Evolutionary conservation across 2,888 invertebrate species (phyloP).

Genomic region (Andrena haemorrhoa): DNA sequence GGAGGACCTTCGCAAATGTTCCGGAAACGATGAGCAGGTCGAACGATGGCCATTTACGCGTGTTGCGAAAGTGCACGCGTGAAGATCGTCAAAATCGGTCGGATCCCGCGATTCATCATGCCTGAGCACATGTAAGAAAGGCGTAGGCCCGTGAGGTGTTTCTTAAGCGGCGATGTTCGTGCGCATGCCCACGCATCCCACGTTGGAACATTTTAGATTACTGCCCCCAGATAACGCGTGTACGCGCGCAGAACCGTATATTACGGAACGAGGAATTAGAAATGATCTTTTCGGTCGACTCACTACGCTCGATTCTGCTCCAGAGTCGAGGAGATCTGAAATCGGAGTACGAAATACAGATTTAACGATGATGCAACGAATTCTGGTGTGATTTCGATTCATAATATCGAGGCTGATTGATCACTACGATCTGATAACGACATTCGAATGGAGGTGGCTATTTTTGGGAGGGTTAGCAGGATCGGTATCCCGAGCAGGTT

Average conservation of each 20-base stretch:
- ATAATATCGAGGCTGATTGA: too few relatives aligned
- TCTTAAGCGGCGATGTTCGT: slow-evolving; percentile 70
- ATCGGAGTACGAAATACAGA: too few relatives aligned
- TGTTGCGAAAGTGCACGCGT: slow-evolving; percentile 49
- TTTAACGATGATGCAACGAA: too few relatives aligned
- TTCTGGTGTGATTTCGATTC: too few relatives aligned
- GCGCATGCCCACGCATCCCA: slow-evolving; percentile 67
- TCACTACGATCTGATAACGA: not conserved
- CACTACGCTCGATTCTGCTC: not conserved
- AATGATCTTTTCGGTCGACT: slow-evolving; percentile 28
- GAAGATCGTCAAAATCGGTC: slow-evolving; percentile 58
- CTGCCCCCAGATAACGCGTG: slow-evolving; percentile 66
- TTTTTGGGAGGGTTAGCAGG: slow-evolving; percentile 7
- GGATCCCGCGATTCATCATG: slow-evolving; percentile 67
- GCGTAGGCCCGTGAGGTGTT: slow-evolving; percentile 71
- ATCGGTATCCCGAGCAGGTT: not conserved
- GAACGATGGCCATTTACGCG: slow-evolving; percentile 42
- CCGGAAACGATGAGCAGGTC: slow-evolving; percentile 12
- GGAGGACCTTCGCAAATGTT: not conserved
- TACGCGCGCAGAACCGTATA: slow-evolving; percentile 38
- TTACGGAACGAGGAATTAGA: slow-evolving; percentile 40
- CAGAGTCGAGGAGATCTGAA: too few relatives aligned
- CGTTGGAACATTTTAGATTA: slow-evolving; percentile 71
- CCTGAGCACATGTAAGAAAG: slow-evolving; percentile 55
- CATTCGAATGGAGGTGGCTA: not conserved